Base-by-base conservation (phyloP, 2,888 invertebrate genomes). In the Entomobrya multifasciata region DNA sequence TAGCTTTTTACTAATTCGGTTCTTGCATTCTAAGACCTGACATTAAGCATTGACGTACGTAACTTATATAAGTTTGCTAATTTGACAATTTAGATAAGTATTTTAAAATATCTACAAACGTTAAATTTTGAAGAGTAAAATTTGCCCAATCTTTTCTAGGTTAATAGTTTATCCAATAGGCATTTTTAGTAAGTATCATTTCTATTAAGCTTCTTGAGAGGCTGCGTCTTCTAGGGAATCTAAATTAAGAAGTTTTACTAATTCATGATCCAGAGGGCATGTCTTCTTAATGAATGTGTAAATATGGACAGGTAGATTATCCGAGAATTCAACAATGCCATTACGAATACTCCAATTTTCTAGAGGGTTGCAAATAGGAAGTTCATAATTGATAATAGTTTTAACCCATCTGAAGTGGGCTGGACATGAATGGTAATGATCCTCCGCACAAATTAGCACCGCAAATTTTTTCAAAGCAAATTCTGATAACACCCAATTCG, bases 371-470 rank as follows among this genome's bases (percentile, higher is more conserved):
- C 55, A 27, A 20, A 84, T 77, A 20, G 84, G 84, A 30, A 84
- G 77, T 11, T 84, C 84, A 41, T 84, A 84, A n/a, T 84, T 84
- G 10, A 84, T 84, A 5, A 84, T 70, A 20, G 84, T 77, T 49
- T 84, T 84, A 4, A 84, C 84, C 67, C 77, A 77, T 55, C 84
- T 6, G 30, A 84, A 84, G 41, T 84, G 84, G 6, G 84, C 84
- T n/a, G 84, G 84, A 47, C 84, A 84, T 11, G 84, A 84, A 15
- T 84, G 84, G 22, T 84, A 84, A 57, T 84, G 84, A 57, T 84
- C 84, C 15, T 84, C 84, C 13, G 84, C 84, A 30, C 84, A 84
- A 8, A 84, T 22, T 0, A 84, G 17, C 10, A 84, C 77, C 11
- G 67, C 17, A 55, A 77, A 77, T 27, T 77, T 77, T n/a, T 77